phyloP scores from a whole-genome alignment of 1,140 invertebrate genomes.

The Sogatella furcifera region DNA sequence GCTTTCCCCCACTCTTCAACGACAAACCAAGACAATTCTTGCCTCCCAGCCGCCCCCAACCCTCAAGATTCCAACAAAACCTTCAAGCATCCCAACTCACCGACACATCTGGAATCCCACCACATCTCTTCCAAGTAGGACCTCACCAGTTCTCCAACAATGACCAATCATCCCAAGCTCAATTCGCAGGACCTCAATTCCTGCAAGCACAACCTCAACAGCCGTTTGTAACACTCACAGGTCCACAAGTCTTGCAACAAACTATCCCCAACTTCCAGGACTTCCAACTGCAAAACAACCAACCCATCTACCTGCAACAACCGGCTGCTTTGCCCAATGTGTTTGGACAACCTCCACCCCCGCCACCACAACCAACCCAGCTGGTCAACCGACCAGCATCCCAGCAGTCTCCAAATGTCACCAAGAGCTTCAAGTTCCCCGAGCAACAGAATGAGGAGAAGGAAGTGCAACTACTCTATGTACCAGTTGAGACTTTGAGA shows the following conservation, averaged over 20 bases:
- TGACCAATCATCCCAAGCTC: background rate
- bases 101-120: background rate
- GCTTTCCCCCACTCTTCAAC: background rate
- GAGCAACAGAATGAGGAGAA: conserved; percentile 36
- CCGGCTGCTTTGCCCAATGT: background rate
- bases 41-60: background rate
- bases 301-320: conserved; percentile 8
- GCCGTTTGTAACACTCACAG: background rate
- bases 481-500: conserved; percentile 62
- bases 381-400: conserved; percentile 2
- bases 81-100: background rate
- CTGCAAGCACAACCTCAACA: background rate
- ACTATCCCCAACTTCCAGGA: conserved; percentile 1
- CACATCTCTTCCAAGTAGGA: background rate
- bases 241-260: background rate
- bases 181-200: conserved; percentile 4
- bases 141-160: conserved; percentile 1
- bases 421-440: background rate
- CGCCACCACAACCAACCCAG: background rate
- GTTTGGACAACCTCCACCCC: background rate
- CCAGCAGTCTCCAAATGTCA: background rate
- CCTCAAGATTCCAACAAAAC: background rate
- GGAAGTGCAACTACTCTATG: conserved; percentile 65
- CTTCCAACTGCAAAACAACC: conserved; percentile 3
- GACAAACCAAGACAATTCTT: conserved; percentile 6